Conservation (phyloP, 2,797 vertebrate species). For the Sebastes matsubarae region DNA sequence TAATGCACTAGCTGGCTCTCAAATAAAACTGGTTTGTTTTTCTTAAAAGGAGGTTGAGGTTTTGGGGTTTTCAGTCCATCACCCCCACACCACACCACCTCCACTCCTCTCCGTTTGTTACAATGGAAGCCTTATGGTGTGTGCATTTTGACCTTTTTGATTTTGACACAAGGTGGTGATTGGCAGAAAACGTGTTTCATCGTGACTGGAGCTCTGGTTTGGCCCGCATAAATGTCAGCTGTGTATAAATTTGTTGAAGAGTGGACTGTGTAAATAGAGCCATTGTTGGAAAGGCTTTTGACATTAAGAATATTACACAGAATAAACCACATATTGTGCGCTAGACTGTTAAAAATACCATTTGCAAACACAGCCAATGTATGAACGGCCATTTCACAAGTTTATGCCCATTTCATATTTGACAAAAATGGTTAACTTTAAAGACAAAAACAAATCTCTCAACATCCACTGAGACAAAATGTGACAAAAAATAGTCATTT, state of each 20-base stretch:
- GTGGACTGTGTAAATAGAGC: conserved; percentile 12
- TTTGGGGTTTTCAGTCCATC: conserved; percentile 73
- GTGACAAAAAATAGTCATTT: conserved; percentile 2
- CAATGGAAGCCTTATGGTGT: conserved; percentile 70
- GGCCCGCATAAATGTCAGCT: conserved; percentile 66
- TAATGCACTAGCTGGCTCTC: conserved; percentile 68
- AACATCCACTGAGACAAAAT: conserved; percentile 32
- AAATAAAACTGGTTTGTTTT: conserved; percentile 81
- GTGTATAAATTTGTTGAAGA: conserved; percentile 50
- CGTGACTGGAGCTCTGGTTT: conserved; percentile 59
- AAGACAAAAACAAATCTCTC: conserved; percentile 34
- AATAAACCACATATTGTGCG: conserved; percentile 4
- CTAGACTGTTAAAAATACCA: not conserved
- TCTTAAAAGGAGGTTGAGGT: conserved; percentile 78
- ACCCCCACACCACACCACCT: conserved; percentile 72
- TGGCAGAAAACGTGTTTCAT: conserved; percentile 69
- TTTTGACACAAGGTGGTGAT: conserved; percentile 71
- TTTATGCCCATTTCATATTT: not conserved
- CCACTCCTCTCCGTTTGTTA: conserved; percentile 61
- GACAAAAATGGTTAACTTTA: conserved; percentile 5
- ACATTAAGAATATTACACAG: conserved; percentile 1
- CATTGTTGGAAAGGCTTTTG: conserved; percentile 29
- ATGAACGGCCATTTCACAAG: not conserved
- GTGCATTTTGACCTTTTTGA: conserved; percentile 62
- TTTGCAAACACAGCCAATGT: not conserved